Base-by-base conservation (phyloP, 2,888 invertebrate species). In the Atrina japonica region DNA sequence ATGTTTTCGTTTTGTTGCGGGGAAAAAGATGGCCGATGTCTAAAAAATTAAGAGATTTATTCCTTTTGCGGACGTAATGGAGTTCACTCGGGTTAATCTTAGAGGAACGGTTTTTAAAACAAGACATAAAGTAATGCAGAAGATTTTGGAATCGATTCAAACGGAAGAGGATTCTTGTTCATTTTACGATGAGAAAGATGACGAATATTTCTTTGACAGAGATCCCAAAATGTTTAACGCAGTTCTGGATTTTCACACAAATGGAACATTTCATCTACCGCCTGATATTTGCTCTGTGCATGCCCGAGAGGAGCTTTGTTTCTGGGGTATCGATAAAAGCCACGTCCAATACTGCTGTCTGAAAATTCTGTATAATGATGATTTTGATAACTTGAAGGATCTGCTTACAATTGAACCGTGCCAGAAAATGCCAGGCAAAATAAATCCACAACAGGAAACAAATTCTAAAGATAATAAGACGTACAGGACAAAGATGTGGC, bases 161-260 rank as follows among this genome's bases (percentile, higher is more conserved):
- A 35, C 11, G 30, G 72, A 69, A 11, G 6, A 35, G 6, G 35
- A 35, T 16, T 23, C 23, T 35, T 30, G 35, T 3, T 35, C 5
- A 21, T 23, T 35, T 1, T 18, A 40, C 5, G 21, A 7, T 14
- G 23, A 35, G 9, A 2, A 21, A 35, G 40, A 40, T 2, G 21
- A 45, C 0, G 66, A 56, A n/a, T 71, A 63, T 40, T 75, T 71
- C 47, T 70, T 71, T 27, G 75, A 75, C 49, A 64, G 70, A 43
- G 66, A 71, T 35, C 70, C 75, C 5, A 16, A 52, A 1, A 25
- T 67, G n/a, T 71, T 75, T 53, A 53, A 65, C 27, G 40, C 45
- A 3, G 45, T 75, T 47, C 21, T 75, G 35, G 71, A 75, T 41
- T 67, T 67, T 9, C 68, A 52, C n/a, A 55, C 61, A 1, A 68